Evolutionary conservation across 2,888 invertebrate genomes (phyloP), one percentile per base, ranked within the genome.

Genomic region (Chrysolina americana): DNA sequence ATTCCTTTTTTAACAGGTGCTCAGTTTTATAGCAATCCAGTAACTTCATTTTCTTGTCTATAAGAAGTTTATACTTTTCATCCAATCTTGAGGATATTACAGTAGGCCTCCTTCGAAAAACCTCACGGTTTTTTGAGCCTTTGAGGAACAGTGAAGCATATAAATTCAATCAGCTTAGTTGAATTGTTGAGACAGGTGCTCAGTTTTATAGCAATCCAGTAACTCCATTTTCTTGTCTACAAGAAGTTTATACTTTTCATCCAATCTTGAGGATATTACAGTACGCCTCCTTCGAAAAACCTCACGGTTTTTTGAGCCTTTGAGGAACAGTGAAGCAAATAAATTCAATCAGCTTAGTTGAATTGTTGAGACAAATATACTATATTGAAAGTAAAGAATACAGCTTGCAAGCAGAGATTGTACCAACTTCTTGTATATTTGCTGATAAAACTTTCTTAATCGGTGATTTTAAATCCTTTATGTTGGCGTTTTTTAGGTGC

Each of bases 221-320:
- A 17, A 50, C 50, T 50, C n/a, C 50, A 50, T 50, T 50, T 50
- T 50, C 50, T 50, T 50, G 50, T 50, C 50, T n/a, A 50, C n/a
- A 8, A 50, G 50, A n/a, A 15, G 50, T n/a, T 50, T n/a, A 50
- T 50, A 50, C 50, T 50, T 17, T n/a, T 50, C 50, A 50, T 8
- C 50, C 50, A 17, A 50, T 50, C 2, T 15, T 50, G 50, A 50
- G 50, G 50, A 50, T 50, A n/a, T 50, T 50, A 50, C 9, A 15
- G 50, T 50, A 2, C 2, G 17, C 17, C n/a, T n/a, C 50, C 50
- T 50, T 50, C 50, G 50, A 17, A 50, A 50, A 50, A 50, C 50
- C 50, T 50, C 50, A 50, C 50, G 17, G 1, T 50, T 50, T 50
- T 8, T 50, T 50, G 50, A n/a, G 50, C n/a, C 50, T 15, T 50